phyloP scores from a whole-genome alignment of 2,888 invertebrate species.

The Pantelozetes paolii region DNA sequence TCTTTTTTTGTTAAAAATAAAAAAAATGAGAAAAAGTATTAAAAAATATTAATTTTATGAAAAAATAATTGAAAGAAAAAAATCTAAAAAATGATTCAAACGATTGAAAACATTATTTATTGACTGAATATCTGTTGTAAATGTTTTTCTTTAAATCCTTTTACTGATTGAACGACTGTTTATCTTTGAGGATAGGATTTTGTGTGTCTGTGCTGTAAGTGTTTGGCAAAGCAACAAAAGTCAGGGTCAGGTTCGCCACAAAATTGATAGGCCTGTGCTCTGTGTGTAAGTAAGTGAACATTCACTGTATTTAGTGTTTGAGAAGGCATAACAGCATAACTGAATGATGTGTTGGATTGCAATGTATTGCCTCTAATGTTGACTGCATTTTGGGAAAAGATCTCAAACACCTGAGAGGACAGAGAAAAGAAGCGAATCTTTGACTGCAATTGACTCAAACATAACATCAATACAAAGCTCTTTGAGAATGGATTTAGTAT shows the following conservation, averaged over 20 bases:
- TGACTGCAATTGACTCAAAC: conserved; percentile 4
- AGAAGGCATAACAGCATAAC: conserved; percentile 32
- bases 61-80: not conserved
- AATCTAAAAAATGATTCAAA: no score
- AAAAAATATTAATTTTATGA: not conserved
- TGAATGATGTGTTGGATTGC: conserved; percentile 9
- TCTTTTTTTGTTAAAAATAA: not conserved
- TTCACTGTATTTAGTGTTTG: conserved; percentile 18
- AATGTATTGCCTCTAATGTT: not conserved
- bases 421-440: conserved; percentile 10
- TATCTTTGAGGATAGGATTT: conserved; percentile 35
- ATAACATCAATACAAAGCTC: conserved; percentile 20
- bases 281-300: conserved; percentile 28
- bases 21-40: not conserved
- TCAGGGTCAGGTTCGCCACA: conserved; percentile 34
- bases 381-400: not conserved
- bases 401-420: conserved; percentile 35
- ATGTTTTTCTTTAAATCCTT: conserved; percentile 23
- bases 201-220: conserved; percentile 14
- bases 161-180: conserved; percentile 17
- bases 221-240: conserved; percentile 35
- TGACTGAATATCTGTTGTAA: not conserved
- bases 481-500: not conserved
- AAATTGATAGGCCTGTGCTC: conserved; percentile 13
- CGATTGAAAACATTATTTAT: not conserved